Base-by-base conservation (phyloP, 2,888 invertebrate species). In the Drosophila rellima region DNA sequence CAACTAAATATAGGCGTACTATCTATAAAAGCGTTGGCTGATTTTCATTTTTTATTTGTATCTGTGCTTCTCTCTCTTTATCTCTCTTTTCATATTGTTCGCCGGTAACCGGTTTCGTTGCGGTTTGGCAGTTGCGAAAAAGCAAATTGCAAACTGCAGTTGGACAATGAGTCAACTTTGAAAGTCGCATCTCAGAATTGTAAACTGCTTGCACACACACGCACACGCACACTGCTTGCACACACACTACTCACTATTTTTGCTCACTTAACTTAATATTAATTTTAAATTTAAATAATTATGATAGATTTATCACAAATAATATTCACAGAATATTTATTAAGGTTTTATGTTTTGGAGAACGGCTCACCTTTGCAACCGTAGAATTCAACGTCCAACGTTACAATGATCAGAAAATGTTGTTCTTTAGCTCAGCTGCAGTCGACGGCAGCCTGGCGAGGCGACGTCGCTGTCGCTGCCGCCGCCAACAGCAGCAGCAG, bases 361-460 rank as follows among this genome's bases (percentile, higher is more conserved):
- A 83, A 82, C 88, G 82, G 88, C 85, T 85, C 85, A 85, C 85
- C 85, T 86, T 91, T 89, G 91, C 92, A 92, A 92, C 92, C 92
- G 92, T 88, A 91, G 91, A 91, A 92, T 91, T 91, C 92, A 92
- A 92, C 92, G 92, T 91, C 90, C 91, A 91, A 92, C 92, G 91
- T 85, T 91, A 92, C 92, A 92, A 92, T 92, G 92, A 92, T 91
- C 91, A 88, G 80, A 90, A 90, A 88, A 83, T 75, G 75, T 70
- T 89, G 82, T 92, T 90, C 82, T 89, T 86, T 80, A 69, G 57
- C 72, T 81, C 60, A 82, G 80, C 80, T 84, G 82, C 83, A 84
- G 76, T 78, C 74, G 75, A 57, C 68, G 39, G 69, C 66, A 62
- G 75, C 17, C 66, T 54, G 64, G 26, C 35, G 35, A 35, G 13